Conservation (phyloP, 2,797 vertebrate species). For the Hozukius guyotensis region DNA sequence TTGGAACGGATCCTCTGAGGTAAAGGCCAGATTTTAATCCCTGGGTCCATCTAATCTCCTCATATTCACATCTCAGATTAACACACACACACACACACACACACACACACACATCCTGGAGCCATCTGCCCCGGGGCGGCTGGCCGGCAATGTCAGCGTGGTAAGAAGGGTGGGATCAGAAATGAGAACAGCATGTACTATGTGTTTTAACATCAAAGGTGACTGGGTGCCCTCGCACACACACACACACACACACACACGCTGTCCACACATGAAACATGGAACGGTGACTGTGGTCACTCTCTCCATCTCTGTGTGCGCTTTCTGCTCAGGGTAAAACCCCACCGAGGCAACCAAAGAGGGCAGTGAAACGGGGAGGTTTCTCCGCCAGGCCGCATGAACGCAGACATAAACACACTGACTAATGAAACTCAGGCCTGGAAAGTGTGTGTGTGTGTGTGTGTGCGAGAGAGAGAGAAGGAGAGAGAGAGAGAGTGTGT, state of each 20-base stretch:
- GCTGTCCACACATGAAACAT: constrained; percentile 68
- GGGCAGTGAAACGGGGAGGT: constrained; percentile 75
- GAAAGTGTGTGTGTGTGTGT: constrained; percentile 65
- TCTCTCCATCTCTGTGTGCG: constrained; percentile 25
- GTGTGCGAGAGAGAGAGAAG: neutral
- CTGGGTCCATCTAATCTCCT: constrained; percentile 81
- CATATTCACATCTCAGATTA: constrained; percentile 84
- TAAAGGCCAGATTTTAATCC: constrained; percentile 85
- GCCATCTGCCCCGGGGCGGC: constrained; percentile 75
- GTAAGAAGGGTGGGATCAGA: constrained; percentile 71
- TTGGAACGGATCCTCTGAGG: constrained; percentile 76
- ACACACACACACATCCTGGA: constrained; percentile 40
- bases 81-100: constrained; percentile 44
- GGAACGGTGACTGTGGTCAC: constrained; percentile 65
- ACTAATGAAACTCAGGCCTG: constrained; percentile 84
- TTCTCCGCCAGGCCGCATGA: constrained; percentile 82
- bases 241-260: constrained; percentile 26
- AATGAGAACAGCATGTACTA: constrained; percentile 76
- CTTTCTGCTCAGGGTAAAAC: constrained; percentile 66
- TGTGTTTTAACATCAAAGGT: constrained; percentile 79
- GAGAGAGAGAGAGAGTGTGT: constrained; percentile 6
- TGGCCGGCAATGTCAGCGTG: constrained; percentile 55
- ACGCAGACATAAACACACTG: constrained; percentile 86
- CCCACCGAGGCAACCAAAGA: constrained; percentile 65
- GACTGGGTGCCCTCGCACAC: constrained; percentile 49